Evolutionary conservation across 2,888 invertebrate genomes (phyloP).

Genomic region (Cataglyphis albicans): DNA sequence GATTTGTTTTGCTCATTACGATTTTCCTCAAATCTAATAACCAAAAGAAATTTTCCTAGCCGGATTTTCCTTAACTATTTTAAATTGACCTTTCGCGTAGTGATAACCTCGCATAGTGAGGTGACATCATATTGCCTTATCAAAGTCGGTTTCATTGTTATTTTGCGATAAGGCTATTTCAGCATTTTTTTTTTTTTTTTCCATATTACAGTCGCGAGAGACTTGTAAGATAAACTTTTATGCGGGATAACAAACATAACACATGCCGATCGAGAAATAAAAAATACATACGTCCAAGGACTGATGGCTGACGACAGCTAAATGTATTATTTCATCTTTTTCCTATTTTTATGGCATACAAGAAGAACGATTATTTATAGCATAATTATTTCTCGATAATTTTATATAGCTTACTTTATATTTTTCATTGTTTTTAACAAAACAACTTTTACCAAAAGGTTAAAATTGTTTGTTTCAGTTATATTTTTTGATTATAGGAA

Average conservation of each 20-base stretch:
- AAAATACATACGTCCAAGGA: background rate
- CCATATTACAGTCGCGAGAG: background rate
- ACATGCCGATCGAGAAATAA: background rate
- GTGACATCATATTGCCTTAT: constrained; percentile 29
- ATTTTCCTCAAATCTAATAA: background rate
- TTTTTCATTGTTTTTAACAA: background rate
- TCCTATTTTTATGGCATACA: background rate
- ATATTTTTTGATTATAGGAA: background rate
- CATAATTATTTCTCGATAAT: constrained; percentile 25
- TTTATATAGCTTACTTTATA: background rate
- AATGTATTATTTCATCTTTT: background rate
- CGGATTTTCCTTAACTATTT: background rate
- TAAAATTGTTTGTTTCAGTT: background rate
- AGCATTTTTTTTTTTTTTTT: constrained; percentile 4
- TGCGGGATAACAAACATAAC: background rate
- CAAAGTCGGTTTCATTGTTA: constrained; percentile 38
- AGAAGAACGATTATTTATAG: constrained; percentile 23
- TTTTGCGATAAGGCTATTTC: constrained; percentile 23
- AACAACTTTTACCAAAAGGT: background rate
- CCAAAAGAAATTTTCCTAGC: background rate
- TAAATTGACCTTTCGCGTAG: constrained; percentile 17
- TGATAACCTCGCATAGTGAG: background rate
- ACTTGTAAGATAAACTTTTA: background rate
- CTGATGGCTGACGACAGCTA: background rate
- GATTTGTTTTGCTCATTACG: background rate